Conservation (phyloP, 2,888 invertebrate genomes). For the Idaea straminata region DNA sequence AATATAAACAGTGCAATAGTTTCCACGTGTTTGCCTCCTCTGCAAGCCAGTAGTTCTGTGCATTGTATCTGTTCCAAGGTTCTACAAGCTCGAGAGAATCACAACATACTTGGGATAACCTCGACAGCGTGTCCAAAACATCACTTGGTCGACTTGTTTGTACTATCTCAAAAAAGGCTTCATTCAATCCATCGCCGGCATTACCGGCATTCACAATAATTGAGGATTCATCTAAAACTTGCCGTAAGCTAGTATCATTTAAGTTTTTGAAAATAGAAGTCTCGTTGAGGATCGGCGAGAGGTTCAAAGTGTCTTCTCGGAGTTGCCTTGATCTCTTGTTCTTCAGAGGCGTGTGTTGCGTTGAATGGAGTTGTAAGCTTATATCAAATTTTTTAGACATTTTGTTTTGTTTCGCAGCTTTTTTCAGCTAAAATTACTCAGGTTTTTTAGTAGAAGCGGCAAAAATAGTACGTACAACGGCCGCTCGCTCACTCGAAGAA, state of each 20-base stretch:
- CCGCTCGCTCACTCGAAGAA: not conserved
- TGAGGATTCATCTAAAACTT: conserved; percentile 70
- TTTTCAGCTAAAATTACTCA: not conserved
- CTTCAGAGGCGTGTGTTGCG: conserved; percentile 60
- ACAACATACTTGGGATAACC: conserved; percentile 83
- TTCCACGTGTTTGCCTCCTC: conserved; percentile 95
- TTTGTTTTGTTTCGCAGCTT: not conserved
- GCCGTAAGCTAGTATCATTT: conserved; percentile 69
- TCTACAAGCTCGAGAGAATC: conserved; percentile 80
- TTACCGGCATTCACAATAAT: conserved; percentile 51
- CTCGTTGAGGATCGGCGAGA: conserved; percentile 71
- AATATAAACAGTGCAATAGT: conserved; percentile 88
- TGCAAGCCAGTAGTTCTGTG: conserved; percentile 82
- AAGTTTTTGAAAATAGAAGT: conserved; percentile 71
- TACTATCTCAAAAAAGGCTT: conserved; percentile 73
- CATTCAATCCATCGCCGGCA: conserved; percentile 59
- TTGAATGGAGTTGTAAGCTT: conserved; percentile 56
- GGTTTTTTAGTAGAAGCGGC: not conserved
- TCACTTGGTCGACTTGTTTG: conserved; percentile 70
- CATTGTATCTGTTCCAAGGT: conserved; percentile 73
- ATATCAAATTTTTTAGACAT: conserved; percentile 48
- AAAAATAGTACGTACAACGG: not conserved
- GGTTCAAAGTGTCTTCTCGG: conserved; percentile 66
- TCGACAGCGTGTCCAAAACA: conserved; percentile 81
- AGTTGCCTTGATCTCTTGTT: conserved; percentile 58